These are phyloP conservation scores for Sesamia nonagrioides DNA, from an alignment of 1,140 invertebrate species.

Conservation along the genomic window DNA sequence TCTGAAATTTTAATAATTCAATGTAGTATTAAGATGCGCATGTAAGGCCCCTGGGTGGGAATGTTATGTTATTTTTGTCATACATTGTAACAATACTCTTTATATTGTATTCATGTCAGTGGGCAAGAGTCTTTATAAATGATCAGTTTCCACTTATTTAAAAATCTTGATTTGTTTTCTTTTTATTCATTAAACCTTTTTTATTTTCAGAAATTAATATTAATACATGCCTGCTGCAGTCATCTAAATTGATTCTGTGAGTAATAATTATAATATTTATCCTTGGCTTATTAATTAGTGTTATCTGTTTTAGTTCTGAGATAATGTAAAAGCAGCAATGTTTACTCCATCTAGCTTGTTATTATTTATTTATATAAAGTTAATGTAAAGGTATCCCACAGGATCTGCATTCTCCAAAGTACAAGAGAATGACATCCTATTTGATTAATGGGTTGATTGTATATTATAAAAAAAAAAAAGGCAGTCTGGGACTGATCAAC, in stretches of 20 bases:
- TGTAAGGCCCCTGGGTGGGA: too few relatives aligned
- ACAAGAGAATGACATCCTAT: too few relatives aligned
- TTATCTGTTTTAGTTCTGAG: background rate
- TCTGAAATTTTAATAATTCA: too few relatives aligned
- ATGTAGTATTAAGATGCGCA: too few relatives aligned
- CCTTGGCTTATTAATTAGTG: background rate
- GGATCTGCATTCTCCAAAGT: too few relatives aligned
- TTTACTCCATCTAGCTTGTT: too few relatives aligned
- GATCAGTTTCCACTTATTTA: background rate
- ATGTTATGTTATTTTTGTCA: background rate
- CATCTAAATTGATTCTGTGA: conserved; percentile 54
- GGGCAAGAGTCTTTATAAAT: background rate
- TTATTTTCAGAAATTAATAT: conserved; percentile 39
- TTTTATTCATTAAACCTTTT: background rate
- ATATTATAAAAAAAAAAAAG: too few relatives aligned
- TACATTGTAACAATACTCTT: background rate
- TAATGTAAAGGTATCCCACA: too few relatives aligned
- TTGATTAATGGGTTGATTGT: too few relatives aligned
- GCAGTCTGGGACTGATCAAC: too few relatives aligned
- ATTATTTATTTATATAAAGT: too few relatives aligned
- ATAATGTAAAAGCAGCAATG: background rate
- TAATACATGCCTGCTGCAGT: conserved; percentile 38
- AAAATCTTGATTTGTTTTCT: background rate
- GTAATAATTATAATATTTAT: conserved; percentile 27
- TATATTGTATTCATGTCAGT: too few relatives aligned